Evolutionary conservation across 2,888 invertebrate genomes (phyloP), one percentile per base, ranked within the genome.

Genomic region (Melipona bicolor): DNA sequence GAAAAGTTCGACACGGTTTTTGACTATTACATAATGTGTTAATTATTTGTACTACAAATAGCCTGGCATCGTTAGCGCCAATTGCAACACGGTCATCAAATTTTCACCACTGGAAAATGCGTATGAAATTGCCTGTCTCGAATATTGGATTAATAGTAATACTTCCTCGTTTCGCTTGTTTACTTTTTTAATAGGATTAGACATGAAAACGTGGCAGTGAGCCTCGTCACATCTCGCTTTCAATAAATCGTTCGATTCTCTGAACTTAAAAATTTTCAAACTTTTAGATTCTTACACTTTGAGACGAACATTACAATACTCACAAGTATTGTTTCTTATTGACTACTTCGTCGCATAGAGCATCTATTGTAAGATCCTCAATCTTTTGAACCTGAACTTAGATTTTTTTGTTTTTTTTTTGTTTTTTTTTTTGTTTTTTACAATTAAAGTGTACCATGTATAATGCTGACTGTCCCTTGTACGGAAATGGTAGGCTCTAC

Each of bases 401-500:
- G 43, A 32, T 17, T 17, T 27, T 62, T 79, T 64, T 64, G 27
- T 43, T 11, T 43, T 9, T 43, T 11, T 36, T 36, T 56, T 36
- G 49, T n/a, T 49, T 67, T 77, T 68, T 64, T 56, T 36, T 52
- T n/a, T 49, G 62, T 77, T 71, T 64, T 36, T 52, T 15, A 52
- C 15, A 73, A 81, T 78, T 72, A 78, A 52, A 69, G 43, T 54
- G 36, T 69, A 27, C n/a, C 32, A 9, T 27, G 9, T 27, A 27
- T n/a, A 54, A 65, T 68, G 72, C 43, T 62, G 77, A 27, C 36
- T 27, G 78, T 77, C 87, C 87, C 87, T 67, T 62, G 80, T 64
- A 69, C 87, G 87, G 87, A 87, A 87, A 82, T 77, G 79, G 74
- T 65, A 78, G 61, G 77, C 82, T 87, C 76, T 69, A 79, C 73